Percentiles rank a stretch among this genome's conserved stretches.
Evolutionary conservation across 2,797 vertebrate genomes (phyloP).

Genomic region (Loris lydekkerianus): DNA sequence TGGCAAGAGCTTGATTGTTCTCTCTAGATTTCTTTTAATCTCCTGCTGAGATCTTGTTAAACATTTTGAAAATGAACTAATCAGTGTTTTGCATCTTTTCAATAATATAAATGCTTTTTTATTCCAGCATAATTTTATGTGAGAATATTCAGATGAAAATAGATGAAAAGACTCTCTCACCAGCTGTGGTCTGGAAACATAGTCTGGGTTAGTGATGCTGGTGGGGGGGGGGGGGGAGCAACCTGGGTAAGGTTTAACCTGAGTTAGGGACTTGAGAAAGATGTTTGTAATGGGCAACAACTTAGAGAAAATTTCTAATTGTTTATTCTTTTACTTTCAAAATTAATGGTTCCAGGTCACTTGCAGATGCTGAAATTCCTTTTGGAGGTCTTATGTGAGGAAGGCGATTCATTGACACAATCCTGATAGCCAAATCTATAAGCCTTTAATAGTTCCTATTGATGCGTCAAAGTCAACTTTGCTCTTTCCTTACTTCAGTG

Average conservation of each 20-base stretch:
- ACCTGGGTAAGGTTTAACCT: background rate
- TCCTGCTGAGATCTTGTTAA: constrained; percentile 79
- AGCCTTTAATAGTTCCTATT: background rate
- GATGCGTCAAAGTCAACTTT: constrained; percentile 61
- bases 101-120: constrained; percentile 65
- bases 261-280: background rate
- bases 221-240: background rate
- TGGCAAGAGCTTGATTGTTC: constrained; percentile 60
- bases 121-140: constrained; percentile 7
- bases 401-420: constrained; percentile 2
- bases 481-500: background rate
- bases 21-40: constrained; percentile 62
- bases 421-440: background rate
- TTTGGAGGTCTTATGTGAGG: background rate
- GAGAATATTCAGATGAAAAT: constrained; percentile 54
- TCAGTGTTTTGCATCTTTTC: constrained; percentile 73
- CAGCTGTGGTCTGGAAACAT: background rate
- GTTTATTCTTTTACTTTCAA: constrained; percentile 34
- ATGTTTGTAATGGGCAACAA: background rate
- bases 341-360: background rate
- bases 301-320: constrained; percentile 11
- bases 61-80: constrained; percentile 74
- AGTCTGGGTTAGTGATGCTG: background rate
- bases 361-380: constrained; percentile 35
- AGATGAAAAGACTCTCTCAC: background rate